Conservation (phyloP, 1,140 invertebrate species). For the Drosophila chauvacae region DNA sequence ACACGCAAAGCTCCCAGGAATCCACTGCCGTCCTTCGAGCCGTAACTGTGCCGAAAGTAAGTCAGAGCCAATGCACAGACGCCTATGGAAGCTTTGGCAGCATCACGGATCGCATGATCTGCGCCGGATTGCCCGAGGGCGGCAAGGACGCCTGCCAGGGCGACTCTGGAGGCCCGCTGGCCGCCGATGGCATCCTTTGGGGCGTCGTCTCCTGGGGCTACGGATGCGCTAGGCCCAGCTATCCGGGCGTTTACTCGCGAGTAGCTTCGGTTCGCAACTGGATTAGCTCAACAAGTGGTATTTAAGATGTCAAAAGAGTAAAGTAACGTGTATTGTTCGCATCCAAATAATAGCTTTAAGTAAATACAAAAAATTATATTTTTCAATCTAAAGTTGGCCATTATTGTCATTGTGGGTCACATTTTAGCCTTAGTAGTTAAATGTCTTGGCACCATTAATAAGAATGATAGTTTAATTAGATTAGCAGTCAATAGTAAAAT, state of each 20-base stretch:
- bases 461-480: not conserved
- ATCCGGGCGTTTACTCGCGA: slow-evolving; percentile 86
- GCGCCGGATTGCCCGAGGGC: slow-evolving; percentile 88
- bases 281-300: slow-evolving; percentile 75
- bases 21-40: slow-evolving; percentile 75
- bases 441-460: not conserved
- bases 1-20: slow-evolving; percentile 59
- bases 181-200: slow-evolving; percentile 69
- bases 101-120: slow-evolving; percentile 88
- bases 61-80: slow-evolving; percentile 64
- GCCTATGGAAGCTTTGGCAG: slow-evolving; percentile 65
- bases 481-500: not conserved
- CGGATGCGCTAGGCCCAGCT: slow-evolving; percentile 85
- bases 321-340: not conserved
- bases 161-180: slow-evolving; percentile 85
- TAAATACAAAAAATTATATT: not conserved
- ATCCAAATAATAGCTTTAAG: slow-evolving; percentile 1
- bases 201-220: slow-evolving; percentile 88
- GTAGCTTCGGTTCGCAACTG: slow-evolving; percentile 84
- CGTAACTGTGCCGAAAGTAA: slow-evolving; percentile 84
- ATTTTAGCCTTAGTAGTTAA: not conserved
- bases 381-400: no score
- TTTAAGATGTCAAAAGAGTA: slow-evolving; percentile 16
- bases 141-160: slow-evolving; percentile 90
- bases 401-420: not conserved